Evolutionary conservation across 2,888 invertebrate species (phyloP), one percentile per base, ranked within the genome.

Genomic region (Meganola albula): DNA sequence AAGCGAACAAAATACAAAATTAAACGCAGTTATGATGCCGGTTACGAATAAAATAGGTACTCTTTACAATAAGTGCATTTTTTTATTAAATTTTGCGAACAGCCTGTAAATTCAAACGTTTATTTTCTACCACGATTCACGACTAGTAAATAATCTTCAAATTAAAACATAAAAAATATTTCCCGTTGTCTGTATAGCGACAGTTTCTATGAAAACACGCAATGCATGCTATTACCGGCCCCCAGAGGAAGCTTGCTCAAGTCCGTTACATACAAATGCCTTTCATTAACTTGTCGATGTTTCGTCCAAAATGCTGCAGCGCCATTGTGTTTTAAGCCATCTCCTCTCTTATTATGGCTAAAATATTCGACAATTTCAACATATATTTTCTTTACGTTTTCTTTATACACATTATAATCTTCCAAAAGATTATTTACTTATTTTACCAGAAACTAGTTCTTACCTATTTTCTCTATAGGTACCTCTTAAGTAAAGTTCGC

Each of bases 231-330:
- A 69, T 72, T 68, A 74, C 72, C 65, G 68, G 64, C 67, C 70
- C 65, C 69, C 63, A 60, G 69, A 83, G 78, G 78, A 79, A 79
- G 75, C 74, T 71, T 68, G 66, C 76, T 67, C 63, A 67, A 74
- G 78, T 77, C 76, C 73, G 78, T 77, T 78, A 80, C 83, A 84
- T 84, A 83, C 80, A 83, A 83, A 84, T 84, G 84, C 63, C 72
- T 78, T 76, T 83, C 80, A 84, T 84, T 84, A 84, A 74, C 73
- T 75, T 67, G 68, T 72, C 72, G 67, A 73, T 74, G 77, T 70
- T 79, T 56, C 70, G 72, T 68, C 77, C 66, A 62, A 75, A 74
- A 74, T 63, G 54, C 54, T 68, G 59, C 63, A 46, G 48, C 43
- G 55, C 68, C 53, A 67, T 69, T 75, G 66, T 71, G 63, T 64